Conservation (phyloP, 2,797 vertebrate species). For the Eutrigla gurnardus region DNA sequence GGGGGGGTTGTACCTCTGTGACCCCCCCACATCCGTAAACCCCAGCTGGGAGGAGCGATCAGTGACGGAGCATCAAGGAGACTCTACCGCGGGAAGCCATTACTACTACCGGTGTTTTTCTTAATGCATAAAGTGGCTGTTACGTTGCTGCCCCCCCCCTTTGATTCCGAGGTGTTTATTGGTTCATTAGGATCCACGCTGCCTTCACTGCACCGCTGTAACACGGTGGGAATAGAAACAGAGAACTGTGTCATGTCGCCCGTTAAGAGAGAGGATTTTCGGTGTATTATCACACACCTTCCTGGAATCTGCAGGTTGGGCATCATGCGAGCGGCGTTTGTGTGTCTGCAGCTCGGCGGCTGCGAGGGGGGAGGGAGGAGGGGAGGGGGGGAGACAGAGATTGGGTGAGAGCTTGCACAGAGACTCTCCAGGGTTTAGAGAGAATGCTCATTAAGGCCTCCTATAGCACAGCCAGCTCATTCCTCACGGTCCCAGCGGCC, state of each 20-base stretch:
- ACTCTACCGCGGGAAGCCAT: slow-evolving; percentile 57
- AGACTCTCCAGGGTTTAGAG: slow-evolving; percentile 78
- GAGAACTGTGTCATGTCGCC: slow-evolving; percentile 59
- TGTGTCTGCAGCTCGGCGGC: slow-evolving; percentile 59
- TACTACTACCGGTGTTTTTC: slow-evolving; percentile 71
- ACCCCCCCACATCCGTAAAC: slow-evolving; percentile 45
- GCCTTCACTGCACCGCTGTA: slow-evolving; percentile 63
- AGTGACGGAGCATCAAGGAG: slow-evolving; percentile 67
- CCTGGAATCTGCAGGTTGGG: background rate
- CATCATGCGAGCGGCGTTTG: slow-evolving; percentile 30
- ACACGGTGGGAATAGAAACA: slow-evolving; percentile 55
- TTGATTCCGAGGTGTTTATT: slow-evolving; percentile 72
- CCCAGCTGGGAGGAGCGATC: slow-evolving; percentile 63
- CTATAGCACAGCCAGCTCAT: slow-evolving; percentile 80
- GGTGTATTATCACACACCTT: no score
- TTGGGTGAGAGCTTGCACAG: slow-evolving; percentile 70
- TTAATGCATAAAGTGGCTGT: slow-evolving; percentile 73
- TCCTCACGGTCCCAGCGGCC: slow-evolving; percentile 79
- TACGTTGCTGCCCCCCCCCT: slow-evolving; percentile 53
- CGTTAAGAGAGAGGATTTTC: slow-evolving; percentile 47
- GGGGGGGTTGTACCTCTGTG: slow-evolving; percentile 36
- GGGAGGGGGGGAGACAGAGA: slow-evolving; percentile 60
- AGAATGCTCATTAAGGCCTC: slow-evolving; percentile 83
- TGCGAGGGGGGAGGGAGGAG: slow-evolving; percentile 39
- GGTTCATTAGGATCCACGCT: slow-evolving; percentile 72